phyloP scores from a whole-genome alignment of 2,797 vertebrate species.

The Eulemur albifrons region DNA sequence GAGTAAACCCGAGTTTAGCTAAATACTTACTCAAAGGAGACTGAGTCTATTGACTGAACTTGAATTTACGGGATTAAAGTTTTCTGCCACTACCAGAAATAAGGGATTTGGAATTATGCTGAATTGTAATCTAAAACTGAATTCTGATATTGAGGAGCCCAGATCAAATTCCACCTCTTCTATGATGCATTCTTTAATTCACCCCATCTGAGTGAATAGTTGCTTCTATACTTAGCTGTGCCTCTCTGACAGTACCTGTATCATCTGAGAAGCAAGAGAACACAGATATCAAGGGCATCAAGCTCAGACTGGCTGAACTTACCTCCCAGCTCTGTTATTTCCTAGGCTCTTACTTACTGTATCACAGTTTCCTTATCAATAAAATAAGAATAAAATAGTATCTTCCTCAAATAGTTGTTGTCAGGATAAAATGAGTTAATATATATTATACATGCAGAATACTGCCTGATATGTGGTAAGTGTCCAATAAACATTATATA shows the following conservation, averaged over 20 bases:
- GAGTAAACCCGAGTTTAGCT: background rate
- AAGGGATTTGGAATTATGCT: background rate
- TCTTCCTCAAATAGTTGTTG: background rate
- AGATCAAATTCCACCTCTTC: background rate
- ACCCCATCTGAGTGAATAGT: background rate
- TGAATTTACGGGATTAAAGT: background rate
- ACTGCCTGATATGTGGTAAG: background rate
- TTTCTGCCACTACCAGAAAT: background rate
- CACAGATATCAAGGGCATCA: background rate
- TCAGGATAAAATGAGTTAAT: background rate
- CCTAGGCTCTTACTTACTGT: background rate
- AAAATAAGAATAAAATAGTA: background rate
- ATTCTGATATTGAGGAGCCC: background rate
- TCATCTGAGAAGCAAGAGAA: background rate
- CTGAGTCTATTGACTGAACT: background rate
- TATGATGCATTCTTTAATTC: background rate
- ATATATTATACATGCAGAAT: background rate
- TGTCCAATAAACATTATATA: background rate
- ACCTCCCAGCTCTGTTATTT: background rate
- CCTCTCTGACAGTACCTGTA: background rate
- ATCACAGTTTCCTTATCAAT: background rate
- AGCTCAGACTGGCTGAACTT: background rate
- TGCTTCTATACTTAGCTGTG: background rate
- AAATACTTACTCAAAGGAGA: background rate
- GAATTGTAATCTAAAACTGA: background rate